Percentiles rank a stretch among this genome's conserved stretches.
Conservation (phyloP, 2,797 vertebrate genomes). For the Rallus crepitans region DNA sequence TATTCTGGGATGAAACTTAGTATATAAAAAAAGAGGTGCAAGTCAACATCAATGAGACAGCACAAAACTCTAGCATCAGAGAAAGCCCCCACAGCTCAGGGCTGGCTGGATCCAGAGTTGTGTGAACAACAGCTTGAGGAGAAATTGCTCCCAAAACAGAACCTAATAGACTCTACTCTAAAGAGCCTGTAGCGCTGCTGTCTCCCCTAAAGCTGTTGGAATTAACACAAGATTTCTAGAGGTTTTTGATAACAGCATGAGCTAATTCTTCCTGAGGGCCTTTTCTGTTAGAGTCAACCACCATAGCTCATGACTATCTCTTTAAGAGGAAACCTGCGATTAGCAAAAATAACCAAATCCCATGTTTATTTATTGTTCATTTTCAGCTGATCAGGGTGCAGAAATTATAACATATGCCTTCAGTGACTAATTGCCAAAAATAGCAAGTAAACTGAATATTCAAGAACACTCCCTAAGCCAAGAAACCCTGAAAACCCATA, state of each 20-base stretch:
- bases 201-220: not conserved
- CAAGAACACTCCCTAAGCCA: not conserved
- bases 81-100: accelerated
- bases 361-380: not conserved
- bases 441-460: not conserved
- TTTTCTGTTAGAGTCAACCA: not conserved
- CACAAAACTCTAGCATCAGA: not conserved
- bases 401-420: not conserved
- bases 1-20: not conserved
- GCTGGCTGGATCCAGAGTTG: not conserved
- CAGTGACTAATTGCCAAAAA: not conserved
- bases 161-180: not conserved
- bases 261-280: not conserved
- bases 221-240: not conserved
- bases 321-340: not conserved
- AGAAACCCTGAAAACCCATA: not conserved
- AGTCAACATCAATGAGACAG: not conserved
- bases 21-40: not conserved
- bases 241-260: not conserved
- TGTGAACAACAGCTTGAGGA: not conserved
- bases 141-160: not conserved
- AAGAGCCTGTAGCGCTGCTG: not conserved
- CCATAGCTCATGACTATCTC: not conserved
- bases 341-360: not conserved
- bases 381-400: slow-evolving; percentile 17